phyloP scores from a whole-genome alignment of 1,140 invertebrate genomes.

The Ceratoteleas bidentatus region DNA sequence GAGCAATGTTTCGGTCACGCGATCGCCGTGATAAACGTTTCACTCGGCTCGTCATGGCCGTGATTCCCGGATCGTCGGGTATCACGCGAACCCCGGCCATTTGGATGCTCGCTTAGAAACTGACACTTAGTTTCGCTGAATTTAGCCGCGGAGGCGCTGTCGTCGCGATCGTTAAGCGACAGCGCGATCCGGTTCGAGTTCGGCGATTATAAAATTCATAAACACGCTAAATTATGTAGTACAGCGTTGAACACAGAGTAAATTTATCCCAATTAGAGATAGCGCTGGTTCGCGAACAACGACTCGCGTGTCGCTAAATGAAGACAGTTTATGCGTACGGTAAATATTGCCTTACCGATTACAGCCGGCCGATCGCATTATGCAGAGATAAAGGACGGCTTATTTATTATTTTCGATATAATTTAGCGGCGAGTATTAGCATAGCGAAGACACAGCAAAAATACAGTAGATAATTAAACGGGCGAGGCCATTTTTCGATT shows the following conservation, averaged over 20 bases:
- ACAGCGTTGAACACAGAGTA: conserved; percentile 14
- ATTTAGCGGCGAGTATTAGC: conserved; percentile 7
- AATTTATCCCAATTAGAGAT: conserved; percentile 43
- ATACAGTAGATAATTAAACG: not conserved
- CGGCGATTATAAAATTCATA: conserved; percentile 29
- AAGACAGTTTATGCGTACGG: conserved; percentile 21
- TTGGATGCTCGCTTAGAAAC: conserved; percentile 56
- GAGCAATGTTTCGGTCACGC: conserved; percentile 69
- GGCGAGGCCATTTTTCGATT: no score
- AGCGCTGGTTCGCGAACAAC: conserved; percentile 15
- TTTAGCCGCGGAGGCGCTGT: conserved; percentile 13
- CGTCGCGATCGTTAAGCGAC: conserved; percentile 33
- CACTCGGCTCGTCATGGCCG: conserved; percentile 64
- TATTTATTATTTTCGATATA: conserved; percentile 17
- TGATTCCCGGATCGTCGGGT: conserved; percentile 60
- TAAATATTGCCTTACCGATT: conserved; percentile 31
- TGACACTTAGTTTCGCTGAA: conserved; percentile 46
- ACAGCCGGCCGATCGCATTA: conserved; percentile 12
- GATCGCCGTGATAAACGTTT: conserved; percentile 73
- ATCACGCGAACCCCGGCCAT: conserved; percentile 66
- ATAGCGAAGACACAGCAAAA: conserved; percentile 2
- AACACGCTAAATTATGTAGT: conserved; percentile 38
- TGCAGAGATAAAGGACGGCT: conserved; percentile 13
- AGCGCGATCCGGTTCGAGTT: conserved; percentile 22
- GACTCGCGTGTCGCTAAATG: conserved; percentile 14